A percentile compares a stretch with the other conserved stretches of the same genome.
Evolutionary conservation across 2,113 vertebrate species (phyloP).

Genomic region (Chaetura pelagica): DNA sequence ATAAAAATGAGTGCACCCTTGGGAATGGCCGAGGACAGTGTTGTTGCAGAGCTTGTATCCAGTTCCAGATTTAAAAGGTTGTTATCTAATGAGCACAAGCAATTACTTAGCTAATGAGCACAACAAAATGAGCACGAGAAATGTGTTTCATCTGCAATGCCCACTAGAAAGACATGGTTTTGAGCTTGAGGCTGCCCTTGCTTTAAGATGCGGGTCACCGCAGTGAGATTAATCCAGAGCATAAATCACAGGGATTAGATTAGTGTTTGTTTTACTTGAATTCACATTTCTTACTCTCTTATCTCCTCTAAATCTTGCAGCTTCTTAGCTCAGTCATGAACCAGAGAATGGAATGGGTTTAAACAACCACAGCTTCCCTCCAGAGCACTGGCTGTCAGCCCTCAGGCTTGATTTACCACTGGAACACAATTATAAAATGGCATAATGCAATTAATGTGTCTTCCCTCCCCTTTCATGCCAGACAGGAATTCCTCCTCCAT

Average conservation of each 20-base stretch:
- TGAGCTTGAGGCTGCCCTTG: constrained; percentile 32
- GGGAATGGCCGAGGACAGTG: constrained; percentile 7
- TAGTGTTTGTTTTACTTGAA: constrained; percentile 61
- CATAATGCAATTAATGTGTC: constrained; percentile 39
- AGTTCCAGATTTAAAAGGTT: constrained; percentile 8
- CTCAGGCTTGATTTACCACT: constrained; percentile 49
- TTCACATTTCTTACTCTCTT: constrained; percentile 52
- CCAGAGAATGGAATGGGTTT: constrained; percentile 25
- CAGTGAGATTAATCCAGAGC: constrained; percentile 35
- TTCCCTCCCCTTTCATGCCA: constrained; percentile 33
- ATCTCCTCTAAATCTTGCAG: constrained; percentile 45
- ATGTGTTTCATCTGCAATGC: constrained; percentile 31
- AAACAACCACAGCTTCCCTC: neutral
- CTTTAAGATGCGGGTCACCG: neutral
- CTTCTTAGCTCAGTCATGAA: constrained; percentile 28
- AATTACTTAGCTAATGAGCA: constrained; percentile 51
- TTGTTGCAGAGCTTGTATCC: neutral
- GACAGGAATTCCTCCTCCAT: constrained; percentile 36
- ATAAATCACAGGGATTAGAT: constrained; percentile 54
- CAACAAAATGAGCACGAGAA: neutral
- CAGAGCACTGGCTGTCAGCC: constrained; percentile 44
- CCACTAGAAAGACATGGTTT: neutral
- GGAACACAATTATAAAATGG: constrained; percentile 25
- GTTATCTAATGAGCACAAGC: constrained; percentile 38
- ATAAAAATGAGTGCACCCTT: neutral